phyloP scores from a whole-genome alignment of 2,797 vertebrate species.

The Momotus momota region DNA sequence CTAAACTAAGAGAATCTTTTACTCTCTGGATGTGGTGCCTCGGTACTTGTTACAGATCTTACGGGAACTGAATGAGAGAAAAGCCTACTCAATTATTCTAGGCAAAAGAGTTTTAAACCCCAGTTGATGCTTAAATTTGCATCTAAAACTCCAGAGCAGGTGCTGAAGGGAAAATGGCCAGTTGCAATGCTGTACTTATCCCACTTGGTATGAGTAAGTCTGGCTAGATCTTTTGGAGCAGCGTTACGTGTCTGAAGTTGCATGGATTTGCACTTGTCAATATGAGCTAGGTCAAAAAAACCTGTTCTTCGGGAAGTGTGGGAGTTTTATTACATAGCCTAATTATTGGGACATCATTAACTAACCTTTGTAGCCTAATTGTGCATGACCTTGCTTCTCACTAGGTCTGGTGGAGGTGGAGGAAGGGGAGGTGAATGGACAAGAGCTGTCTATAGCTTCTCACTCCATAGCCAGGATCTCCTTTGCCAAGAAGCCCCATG shows the following conservation, averaged over 20 bases:
- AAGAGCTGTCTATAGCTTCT: slow-evolving; percentile 88
- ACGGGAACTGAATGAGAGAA: not conserved
- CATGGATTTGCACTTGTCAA: not conserved
- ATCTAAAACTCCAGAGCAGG: not conserved
- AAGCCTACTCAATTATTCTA: not conserved
- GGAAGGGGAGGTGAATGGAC: slow-evolving; percentile 90
- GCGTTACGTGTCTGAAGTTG: not conserved
- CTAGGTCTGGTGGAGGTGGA: slow-evolving; percentile 95
- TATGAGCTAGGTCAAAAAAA: not conserved
- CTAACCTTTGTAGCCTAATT: not conserved
- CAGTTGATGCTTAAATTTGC: not conserved
- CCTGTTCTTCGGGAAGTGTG: not conserved
- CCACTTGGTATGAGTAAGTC: accelerated
- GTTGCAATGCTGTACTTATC: not conserved
- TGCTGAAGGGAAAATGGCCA: not conserved
- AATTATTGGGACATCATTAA: not conserved
- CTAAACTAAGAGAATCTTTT: not conserved
- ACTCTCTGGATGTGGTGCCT: not conserved
- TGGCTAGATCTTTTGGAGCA: not conserved
- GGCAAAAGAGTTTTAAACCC: not conserved
- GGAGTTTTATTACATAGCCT: not conserved
- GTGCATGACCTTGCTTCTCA: not conserved
- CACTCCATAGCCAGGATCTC: slow-evolving; percentile 89
- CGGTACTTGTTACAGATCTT: not conserved
- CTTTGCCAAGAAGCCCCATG: slow-evolving; percentile 91